These are phyloP conservation scores for Cyclina sinensis DNA, from an alignment of 1,140 invertebrate species.

Conservation along the genomic window DNA sequence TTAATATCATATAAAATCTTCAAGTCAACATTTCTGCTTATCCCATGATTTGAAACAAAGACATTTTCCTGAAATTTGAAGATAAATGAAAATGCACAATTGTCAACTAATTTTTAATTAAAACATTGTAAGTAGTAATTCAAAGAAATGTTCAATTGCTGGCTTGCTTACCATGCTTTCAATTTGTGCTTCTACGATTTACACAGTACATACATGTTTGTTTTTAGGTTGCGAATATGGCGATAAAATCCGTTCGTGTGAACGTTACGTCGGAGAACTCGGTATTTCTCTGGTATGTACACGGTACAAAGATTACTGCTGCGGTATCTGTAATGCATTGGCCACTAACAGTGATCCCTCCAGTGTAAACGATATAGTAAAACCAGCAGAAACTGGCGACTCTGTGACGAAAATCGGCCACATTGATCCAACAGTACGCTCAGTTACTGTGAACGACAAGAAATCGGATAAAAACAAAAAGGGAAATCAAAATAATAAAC, in stretches of 20 bases:
- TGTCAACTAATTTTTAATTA: too few relatives aligned
- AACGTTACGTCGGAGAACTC: conserved; percentile 16
- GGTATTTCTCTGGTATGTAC: conserved; percentile 27
- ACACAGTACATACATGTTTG: too few relatives aligned
- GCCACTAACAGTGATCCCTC: not conserved
- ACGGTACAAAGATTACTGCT: conserved; percentile 49
- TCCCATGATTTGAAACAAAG: too few relatives aligned
- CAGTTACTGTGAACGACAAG: not conserved
- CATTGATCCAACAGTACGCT: not conserved
- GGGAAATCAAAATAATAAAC: not conserved
- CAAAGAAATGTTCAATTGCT: too few relatives aligned
- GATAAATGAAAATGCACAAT: too few relatives aligned
- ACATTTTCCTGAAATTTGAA: too few relatives aligned
- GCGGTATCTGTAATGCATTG: conserved; percentile 29
- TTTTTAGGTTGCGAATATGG: conserved; percentile 61
- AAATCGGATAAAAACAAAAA: not conserved
- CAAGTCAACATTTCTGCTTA: too few relatives aligned
- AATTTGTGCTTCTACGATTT: too few relatives aligned
- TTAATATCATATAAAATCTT: too few relatives aligned
- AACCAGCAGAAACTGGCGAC: not conserved
- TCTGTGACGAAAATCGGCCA: not conserved
- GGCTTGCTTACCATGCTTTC: too few relatives aligned
- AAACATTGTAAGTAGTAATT: too few relatives aligned
- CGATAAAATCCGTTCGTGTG: conserved; percentile 48
- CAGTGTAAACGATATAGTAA: not conserved